Evolutionary conservation across 2,113 vertebrate genomes (phyloP).

Genomic region (Odobenus rosmarus): DNA sequence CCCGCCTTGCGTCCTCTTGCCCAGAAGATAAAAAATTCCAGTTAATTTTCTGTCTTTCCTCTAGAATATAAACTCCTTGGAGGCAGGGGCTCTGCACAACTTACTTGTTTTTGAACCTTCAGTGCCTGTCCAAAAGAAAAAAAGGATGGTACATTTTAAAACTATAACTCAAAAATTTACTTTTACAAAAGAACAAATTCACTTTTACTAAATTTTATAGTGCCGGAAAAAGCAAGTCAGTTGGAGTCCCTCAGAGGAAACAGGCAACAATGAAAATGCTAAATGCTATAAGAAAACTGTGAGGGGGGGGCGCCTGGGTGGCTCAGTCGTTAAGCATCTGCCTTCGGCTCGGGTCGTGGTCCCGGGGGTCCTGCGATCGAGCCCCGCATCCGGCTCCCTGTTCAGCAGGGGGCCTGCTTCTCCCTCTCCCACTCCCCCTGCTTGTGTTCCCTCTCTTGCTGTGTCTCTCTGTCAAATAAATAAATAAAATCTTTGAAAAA

Average conservation of each 20-base stretch:
- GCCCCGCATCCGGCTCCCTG: not conserved
- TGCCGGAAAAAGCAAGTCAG: not conserved
- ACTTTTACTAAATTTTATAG: not conserved
- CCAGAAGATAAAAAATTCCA: not conserved
- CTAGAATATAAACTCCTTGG: not conserved
- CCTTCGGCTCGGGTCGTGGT: not conserved
- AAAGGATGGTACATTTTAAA: not conserved
- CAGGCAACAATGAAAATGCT: not conserved
- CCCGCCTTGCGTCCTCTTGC: not conserved
- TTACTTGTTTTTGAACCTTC: not conserved
- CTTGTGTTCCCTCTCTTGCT: not conserved
- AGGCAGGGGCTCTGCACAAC: not conserved
- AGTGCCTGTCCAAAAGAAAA: not conserved
- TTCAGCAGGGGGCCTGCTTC: not conserved
- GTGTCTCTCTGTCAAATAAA: not conserved
- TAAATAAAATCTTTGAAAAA: not conserved
- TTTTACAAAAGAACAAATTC: not conserved
- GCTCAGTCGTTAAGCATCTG: not conserved
- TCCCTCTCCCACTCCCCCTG: not conserved
- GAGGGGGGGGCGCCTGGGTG: not conserved
- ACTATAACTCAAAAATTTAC: not conserved
- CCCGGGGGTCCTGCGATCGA: not conserved
- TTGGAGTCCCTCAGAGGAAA: not conserved
- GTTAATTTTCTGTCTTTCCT: not conserved
- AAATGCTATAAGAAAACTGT: not conserved